Base-by-base conservation (phyloP, 2,888 invertebrate genomes). In the Dendrolimus pini region DNA sequence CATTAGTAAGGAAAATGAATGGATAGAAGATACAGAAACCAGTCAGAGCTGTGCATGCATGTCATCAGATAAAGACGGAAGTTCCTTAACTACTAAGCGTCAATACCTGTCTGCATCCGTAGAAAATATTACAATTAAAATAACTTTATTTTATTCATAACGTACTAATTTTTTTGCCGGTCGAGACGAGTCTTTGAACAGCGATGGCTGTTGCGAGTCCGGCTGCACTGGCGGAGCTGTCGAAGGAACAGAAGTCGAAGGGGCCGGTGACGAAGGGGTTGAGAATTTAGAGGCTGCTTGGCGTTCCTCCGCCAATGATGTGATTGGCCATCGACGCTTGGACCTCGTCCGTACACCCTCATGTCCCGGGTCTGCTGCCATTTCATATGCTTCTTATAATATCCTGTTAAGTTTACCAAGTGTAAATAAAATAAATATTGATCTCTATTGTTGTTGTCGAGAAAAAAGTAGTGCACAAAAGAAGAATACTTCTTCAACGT, bases 281-380 rank as follows among this genome's bases (percentile, higher is more conserved):
- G 30, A 30, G 30, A 6, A 30, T 30, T 30, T 30, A 3, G 30
- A 30, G 6, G 30, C 30, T 30, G 30, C 30, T 2, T 86, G 84
- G 82, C 73, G 80, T 10, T 83, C 82, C 0, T 85, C 88, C 0
- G 75, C 83, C 53, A 82, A 69, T 59, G 84, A 86, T 63, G 74
- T 83, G 59, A 80, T 79, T 62, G 75, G 78, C 0, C 71, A 72
- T 13, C 64, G 66, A 53, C 72, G 72, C 41, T 72, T 69, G 56
- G 78, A 81, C 30, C 66, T 84, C 0, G 71, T 70, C 13, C 70
- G 78, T 41, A 77, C 80, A 7, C 78, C 87, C 0, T 80, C 85
- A 7, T 84, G 83, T 62, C 78, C 82, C 9, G 85, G 84, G 87
- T 82, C 10, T 18, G 52, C n/a, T n/a, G 13, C 9, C 52, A 55